Conservation (phyloP, 2,113 vertebrate genomes). For the Amia ocellicauda region DNA sequence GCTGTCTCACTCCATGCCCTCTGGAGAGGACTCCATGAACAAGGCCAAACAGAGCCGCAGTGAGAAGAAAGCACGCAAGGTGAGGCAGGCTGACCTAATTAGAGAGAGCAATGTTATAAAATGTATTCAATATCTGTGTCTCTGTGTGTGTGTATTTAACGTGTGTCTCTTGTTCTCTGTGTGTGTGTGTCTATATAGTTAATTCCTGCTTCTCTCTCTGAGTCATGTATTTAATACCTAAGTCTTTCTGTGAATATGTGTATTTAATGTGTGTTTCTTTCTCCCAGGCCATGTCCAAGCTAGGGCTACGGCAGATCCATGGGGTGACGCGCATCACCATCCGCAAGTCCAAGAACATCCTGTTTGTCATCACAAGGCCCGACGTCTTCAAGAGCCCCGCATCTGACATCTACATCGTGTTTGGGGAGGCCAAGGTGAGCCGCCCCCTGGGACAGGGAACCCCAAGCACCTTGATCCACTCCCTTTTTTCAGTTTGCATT, state of each 20-base stretch:
- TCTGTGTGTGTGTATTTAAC: background rate
- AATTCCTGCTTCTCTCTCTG: too few relatives aligned
- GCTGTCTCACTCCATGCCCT: slow-evolving; percentile 61
- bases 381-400: slow-evolving; percentile 96
- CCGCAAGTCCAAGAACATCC: slow-evolving; percentile 95
- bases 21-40: slow-evolving; percentile 76
- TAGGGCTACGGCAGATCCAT: slow-evolving; percentile 87
- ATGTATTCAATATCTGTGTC: too few relatives aligned
- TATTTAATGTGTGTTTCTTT: background rate
- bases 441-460: background rate
- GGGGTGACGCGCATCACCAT: slow-evolving; percentile 96
- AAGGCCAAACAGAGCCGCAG: slow-evolving; percentile 94
- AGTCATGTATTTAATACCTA: too few relatives aligned
- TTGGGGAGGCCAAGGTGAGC: slow-evolving; percentile 89
- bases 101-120: background rate
- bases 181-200: background rate
- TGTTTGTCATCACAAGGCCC: slow-evolving; percentile 92
- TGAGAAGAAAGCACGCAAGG: slow-evolving; percentile 96
- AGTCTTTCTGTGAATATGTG: background rate
- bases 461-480: background rate
- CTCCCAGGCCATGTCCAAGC: slow-evolving; percentile 91
- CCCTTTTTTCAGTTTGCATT: too few relatives aligned
- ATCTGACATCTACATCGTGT: slow-evolving; percentile 95
- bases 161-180: background rate
- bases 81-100: slow-evolving; percentile 39